Base-by-base conservation (phyloP, 1,140 invertebrate genomes). In the Anthonomus grandis region DNA sequence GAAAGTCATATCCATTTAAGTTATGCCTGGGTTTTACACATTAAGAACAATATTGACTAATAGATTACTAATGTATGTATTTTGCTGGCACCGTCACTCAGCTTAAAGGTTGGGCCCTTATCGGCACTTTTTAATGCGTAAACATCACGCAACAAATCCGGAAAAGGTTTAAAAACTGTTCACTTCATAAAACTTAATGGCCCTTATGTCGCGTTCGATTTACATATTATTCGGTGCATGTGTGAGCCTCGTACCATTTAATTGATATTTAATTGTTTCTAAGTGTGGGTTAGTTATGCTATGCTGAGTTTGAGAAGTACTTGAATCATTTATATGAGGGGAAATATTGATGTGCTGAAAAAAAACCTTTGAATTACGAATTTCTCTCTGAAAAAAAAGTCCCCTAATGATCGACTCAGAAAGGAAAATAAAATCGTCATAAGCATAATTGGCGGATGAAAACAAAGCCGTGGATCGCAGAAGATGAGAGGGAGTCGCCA, bases 151-250 rank as follows among this genome's bases (percentile, higher is more conserved):
- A 48, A 59, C 34, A 39, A 59, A 52, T 52, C 50, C 48, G 49
- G 57, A 42, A 53, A 53, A 52, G 41, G 57, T 53, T 59, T 47
- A n/a, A 59, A 52, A 53, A 55, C 22, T 51, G 47, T 48, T 58
- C 48, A 46, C 27, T 53, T 59, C 19, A 42, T 51, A 51, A 21
- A 21, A 46, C 36, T 19, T 58, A 58, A 58, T 58, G 48, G 45
- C 41, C 57, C 57, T 59, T 59, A 52, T 59, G 57, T 46, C 57
- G 57, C 46, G 49, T 59, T 53, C 45, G 34, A 59, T 59, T 59
- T 59, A 45, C 57, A 59, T 59, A 59, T 52, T 59, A 52, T 59
- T 59, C 49, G 57, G 57, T 59, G 36, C 57, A 59, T 52, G 57
- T 59, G 57, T 47, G 41, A 39, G 55, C 49, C 55, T 41, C 27